Base-by-base conservation (phyloP, 2,113 vertebrate genomes). In the Pholis gunnellus region DNA sequence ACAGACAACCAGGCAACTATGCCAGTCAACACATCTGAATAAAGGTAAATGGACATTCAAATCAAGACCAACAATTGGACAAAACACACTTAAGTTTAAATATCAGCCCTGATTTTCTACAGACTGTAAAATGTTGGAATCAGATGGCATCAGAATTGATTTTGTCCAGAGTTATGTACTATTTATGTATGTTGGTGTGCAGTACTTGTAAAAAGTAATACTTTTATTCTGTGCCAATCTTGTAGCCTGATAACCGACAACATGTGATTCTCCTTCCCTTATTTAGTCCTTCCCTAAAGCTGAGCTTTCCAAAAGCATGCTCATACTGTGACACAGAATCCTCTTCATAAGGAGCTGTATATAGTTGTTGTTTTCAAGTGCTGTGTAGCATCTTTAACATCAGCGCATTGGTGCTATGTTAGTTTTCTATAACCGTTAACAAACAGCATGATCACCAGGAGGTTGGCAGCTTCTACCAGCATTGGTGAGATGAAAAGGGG, bases 231-330 rank as follows among this genome's bases (percentile, higher is more conserved):
- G 42, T 72, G 72, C 65, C 69, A 88, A 75, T 73, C 34, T 18
- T 72, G 46, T 20, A 66, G 60, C 65, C 27, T 36, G 67, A 64
- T 59, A 71, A 81, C 73, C 25, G 73, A 22, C 36, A 79, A 78
- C 27, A 69, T 63, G 9, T 72, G 69, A 81, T 81, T 85, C 36
- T 65, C 63, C 56, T 80, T 83, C n/a, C 59, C 50, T 61, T 79
- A 34, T 75, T 14, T 36, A 61, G 72, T 80, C 31, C 14, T 64
- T 83, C n/a, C 48, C 69, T 9, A n/a, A 83, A 72, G 78, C 70
- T 89, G 86, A 88, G 89, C 69, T 93, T 88, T 87, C 78, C 83
- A 85, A 88, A 88, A 85, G 34, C 74, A 83, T 29, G 34, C 10
- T 86, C 59, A n/a, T 44, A 48, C 52, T 66, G 38, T 40, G 75